A percentile compares a stretch with the other conserved stretches of the same genome.
Conservation (phyloP, 2,888 invertebrate species). For the Melieria crassipennis region DNA sequence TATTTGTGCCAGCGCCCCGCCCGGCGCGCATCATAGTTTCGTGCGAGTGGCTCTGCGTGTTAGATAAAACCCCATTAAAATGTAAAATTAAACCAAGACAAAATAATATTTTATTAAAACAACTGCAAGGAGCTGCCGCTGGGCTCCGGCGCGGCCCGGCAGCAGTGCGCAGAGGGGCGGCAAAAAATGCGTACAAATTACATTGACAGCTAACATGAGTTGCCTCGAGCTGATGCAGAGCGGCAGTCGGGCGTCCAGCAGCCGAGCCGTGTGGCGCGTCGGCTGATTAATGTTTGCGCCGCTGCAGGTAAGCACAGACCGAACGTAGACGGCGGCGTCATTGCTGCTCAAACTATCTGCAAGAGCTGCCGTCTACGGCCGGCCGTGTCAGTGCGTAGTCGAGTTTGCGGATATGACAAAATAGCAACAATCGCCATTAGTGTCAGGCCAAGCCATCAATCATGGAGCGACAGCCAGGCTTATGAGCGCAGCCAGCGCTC, state of each 20-base stretch:
- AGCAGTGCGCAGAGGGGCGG: too few species aligned
- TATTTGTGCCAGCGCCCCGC: slow-evolving; percentile 31
- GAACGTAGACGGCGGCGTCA: neutral
- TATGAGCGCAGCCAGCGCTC: neutral
- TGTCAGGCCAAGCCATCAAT: slow-evolving; percentile 58
- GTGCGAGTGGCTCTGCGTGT: slow-evolving; percentile 18
- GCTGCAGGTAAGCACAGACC: neutral
- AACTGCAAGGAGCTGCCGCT: too few species aligned
- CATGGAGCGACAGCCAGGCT: slow-evolving; percentile 38
- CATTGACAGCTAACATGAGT: slow-evolving; percentile 35
- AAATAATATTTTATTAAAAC: slow-evolving; percentile 25
- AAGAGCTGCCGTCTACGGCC: neutral
- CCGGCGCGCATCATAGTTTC: neutral
- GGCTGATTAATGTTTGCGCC: slow-evolving; percentile 18
- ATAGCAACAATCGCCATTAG: slow-evolving; percentile 60
- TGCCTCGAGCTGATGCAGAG: neutral
- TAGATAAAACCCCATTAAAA: slow-evolving; percentile 39
- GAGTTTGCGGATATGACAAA: slow-evolving; percentile 48
- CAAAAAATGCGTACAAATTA: slow-evolving; percentile 32
- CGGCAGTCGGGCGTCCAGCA: neutral
- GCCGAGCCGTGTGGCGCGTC: neutral
- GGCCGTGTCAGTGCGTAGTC: neutral
- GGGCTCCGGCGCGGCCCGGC: too few species aligned
- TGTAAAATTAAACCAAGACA: slow-evolving; percentile 40
- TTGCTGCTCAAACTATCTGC: neutral